Evolutionary conservation across 2,888 invertebrate species (phyloP), one percentile per base, ranked within the genome.

Genomic region (Notodonta ziczac): DNA sequence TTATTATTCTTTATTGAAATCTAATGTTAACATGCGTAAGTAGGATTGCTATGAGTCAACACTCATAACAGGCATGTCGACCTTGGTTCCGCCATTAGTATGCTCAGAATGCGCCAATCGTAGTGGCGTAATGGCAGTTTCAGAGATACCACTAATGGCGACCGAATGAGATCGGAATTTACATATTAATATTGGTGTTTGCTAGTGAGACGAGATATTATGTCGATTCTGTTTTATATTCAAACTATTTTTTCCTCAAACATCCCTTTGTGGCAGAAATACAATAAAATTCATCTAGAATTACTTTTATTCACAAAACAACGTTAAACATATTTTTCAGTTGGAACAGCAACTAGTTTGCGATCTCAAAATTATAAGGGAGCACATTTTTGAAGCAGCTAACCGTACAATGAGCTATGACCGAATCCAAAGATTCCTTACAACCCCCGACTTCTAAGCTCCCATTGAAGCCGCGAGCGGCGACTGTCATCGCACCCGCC

Each of bases 381-480:
- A 42, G 4, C 42, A 9, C 2, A 10, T 42, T 42, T 12, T 24
- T 24, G 51, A 9, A 13, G n/a, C 5, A 9, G 7, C 13, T 7
- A 46, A 46, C 46, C 46, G 5, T 46, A 46, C 46, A n/a, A 48
- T 10, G 50, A 50, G 16, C 14, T 50, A 50, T 50, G 16, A 16
- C 8, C 16, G 3, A 10, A 46, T n/a, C 50, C 50, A 16, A 50
- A 14, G n/a, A 16, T 9, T 50, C 50, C 50, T 50, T 9, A 16
- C 16, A 46, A n/a, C 58, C 65, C 63, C 59, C 66, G 64, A 61
- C 62, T 69, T 60, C 53, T 62, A 62, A 65, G 59, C 56, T 60
- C 66, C 67, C 73, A 80, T 80, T 76, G 69, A 76, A 68, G 65
- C 62, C 68, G 61, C 62, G 56, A 64, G 52, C 64, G 56, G 24